Base-by-base conservation (phyloP, 2,888 invertebrate species). In the Tolmerus cingulatus region DNA sequence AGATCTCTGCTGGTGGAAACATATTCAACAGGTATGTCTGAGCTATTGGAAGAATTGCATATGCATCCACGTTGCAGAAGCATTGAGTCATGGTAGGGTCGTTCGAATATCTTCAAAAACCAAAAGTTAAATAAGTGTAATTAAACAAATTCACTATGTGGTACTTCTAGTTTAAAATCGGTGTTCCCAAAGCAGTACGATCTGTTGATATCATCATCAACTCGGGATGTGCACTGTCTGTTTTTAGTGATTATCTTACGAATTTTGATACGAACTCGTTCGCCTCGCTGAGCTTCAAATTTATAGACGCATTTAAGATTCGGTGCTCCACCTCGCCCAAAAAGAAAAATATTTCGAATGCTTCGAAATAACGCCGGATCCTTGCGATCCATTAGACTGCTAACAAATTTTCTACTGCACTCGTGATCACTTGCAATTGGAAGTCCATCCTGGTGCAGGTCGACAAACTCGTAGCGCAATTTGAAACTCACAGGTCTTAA, bases 241-340 rank as follows among this genome's bases (percentile, higher is more conserved):
- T 95, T 94, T 87, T 94, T 94, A 9, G 95, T 95, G n/a, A 95
- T 93, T 4, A 97, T 94, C 88, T 95, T 95, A 90, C 95, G 96
- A 86, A 97, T 94, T 86, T 96, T 95, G 81, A 98, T 93, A 88
- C 96, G 95, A 79, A 97, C 95, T 79, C 96, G 94, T 91, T 97
- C 97, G 79, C 97, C 97, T 85, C 95, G 95, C 90, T 96, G 96
- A 0, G 96, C 97, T 93, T 97, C 97, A 91, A 97, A 97, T 78
- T 97, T 96, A 92, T 97, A 97, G 77, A 96, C 95, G 92, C 98
- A 98, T 95, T 96, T 97, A 27, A 97, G 94, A 92, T 97, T 96
- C 88, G 95, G 94, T 9, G 96, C 95, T 43, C 97, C 97, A 34
- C 97, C 97, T 88, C 97, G 94, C 0, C 97, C 97, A 90, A 96